Conservation (phyloP, 37 sponge, comb jelly and placozoan species). For the Crambe crambe region DNA sequence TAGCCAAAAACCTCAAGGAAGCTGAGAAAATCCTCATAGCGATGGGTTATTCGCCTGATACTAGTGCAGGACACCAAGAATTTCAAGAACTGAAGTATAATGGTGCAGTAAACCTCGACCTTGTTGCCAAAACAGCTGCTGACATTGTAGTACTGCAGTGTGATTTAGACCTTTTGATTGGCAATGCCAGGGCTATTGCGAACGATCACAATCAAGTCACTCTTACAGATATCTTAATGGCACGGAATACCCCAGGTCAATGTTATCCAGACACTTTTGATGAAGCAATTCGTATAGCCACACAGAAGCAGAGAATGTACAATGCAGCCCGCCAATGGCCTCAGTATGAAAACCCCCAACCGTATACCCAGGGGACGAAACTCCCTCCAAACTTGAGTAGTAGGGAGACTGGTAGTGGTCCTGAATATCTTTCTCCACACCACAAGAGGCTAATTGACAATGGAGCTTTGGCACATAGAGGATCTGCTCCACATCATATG, state of each 20-base stretch:
- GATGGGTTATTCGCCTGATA: constrained; percentile 32
- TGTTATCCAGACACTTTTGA: not conserved
- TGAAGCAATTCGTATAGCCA: not conserved
- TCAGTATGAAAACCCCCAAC: not conserved
- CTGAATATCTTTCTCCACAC: too few species aligned
- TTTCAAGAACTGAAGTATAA: constrained; percentile 21
- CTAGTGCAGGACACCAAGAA: not conserved
- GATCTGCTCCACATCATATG: too few species aligned
- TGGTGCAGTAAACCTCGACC: constrained; percentile 5
- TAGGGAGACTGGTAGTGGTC: too few species aligned
- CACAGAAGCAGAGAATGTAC: not conserved
- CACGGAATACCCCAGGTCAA: not conserved
- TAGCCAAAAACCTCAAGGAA: constrained; percentile 25
- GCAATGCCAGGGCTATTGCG: not conserved
- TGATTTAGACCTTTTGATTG: constrained; percentile 26
- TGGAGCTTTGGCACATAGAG: too few species aligned
- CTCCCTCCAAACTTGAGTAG: too few species aligned
- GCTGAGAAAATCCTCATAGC: constrained; percentile 28
- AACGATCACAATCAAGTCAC: not conserved
- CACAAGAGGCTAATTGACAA: too few species aligned
- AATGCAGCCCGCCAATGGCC: not conserved
- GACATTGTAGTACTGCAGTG: constrained; percentile 46
- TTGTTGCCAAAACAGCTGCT: constrained; percentile 5
- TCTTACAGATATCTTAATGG: constrained; percentile 1
- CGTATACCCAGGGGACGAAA: too few species aligned